These are phyloP conservation scores for Sisyra terminalis DNA, from an alignment of 2,888 invertebrate species.

Conservation along the genomic window DNA sequence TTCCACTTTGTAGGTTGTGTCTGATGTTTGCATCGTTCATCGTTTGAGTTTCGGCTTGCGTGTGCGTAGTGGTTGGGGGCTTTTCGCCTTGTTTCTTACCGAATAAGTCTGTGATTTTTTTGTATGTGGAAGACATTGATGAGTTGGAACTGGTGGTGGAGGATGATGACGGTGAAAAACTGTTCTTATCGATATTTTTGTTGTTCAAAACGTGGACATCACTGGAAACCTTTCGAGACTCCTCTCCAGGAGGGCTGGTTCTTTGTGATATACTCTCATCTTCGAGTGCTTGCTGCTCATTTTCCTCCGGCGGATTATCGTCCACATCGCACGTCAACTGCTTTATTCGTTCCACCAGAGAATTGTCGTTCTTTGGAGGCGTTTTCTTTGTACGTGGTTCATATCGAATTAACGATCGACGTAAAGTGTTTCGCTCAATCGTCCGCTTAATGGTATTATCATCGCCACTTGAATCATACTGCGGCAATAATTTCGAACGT, in stretches of 20 bases:
- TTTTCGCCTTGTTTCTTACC: constrained; percentile 23
- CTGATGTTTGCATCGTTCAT: constrained; percentile 13
- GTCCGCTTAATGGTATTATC: constrained; percentile 55
- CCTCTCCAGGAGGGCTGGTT: constrained; percentile 51
- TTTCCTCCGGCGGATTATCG: constrained; percentile 16
- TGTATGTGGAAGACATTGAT: constrained; percentile 45
- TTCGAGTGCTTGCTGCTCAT: constrained; percentile 12
- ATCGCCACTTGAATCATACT: constrained; percentile 34
- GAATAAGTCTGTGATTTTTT: constrained; percentile 42
- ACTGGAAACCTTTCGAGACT: constrained; percentile 26
- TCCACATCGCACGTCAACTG: constrained; percentile 76
- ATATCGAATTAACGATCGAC: constrained; percentile 56
- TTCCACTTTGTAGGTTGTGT: constrained; percentile 10
- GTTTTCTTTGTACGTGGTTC: constrained; percentile 28
- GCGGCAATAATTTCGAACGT: constrained; percentile 29
- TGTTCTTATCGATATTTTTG: constrained; percentile 31
- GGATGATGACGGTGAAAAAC: constrained; percentile 38
- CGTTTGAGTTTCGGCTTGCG: constrained; percentile 13
- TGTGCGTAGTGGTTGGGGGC: constrained; percentile 19
- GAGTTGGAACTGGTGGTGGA: constrained; percentile 37
- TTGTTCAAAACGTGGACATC: constrained; percentile 11
- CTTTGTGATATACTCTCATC: constrained; percentile 28
- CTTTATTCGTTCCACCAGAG: constrained; percentile 71
- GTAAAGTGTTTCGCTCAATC: constrained; percentile 67
- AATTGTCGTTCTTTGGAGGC: constrained; percentile 47